These are phyloP conservation scores for Lethenteron reissneri DNA, from an alignment of 2,113 vertebrate species.

Conservation along the genomic window DNA sequence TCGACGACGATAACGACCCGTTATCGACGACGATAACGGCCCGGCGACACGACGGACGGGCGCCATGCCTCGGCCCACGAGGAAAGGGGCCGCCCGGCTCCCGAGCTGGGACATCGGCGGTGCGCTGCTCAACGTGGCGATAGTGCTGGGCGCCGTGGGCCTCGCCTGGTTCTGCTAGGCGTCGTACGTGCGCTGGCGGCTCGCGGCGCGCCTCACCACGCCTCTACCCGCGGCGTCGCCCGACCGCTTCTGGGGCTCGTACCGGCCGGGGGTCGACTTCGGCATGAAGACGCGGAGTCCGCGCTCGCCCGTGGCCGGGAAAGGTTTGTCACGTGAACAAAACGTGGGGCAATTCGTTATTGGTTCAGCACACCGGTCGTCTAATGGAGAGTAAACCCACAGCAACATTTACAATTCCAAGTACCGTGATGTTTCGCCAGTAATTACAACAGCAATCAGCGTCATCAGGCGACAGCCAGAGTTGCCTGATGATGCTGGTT, in stretches of 20 bases:
- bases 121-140: conserved; percentile 31
- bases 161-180: conserved; percentile 32
- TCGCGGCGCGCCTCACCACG: conserved; percentile 31
- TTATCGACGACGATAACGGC: too few relatives aligned
- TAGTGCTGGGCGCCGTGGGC: conserved; percentile 35
- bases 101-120: not conserved
- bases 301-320: conserved; percentile 40
- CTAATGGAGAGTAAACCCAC: too few relatives aligned
- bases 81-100: too few relatives aligned
- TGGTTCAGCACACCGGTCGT: too few relatives aligned
- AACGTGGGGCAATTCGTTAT: too few relatives aligned
- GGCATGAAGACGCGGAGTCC: conserved; percentile 84
- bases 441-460: too few relatives aligned
- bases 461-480: too few relatives aligned
- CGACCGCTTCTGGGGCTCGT: conserved; percentile 60
- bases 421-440: too few relatives aligned
- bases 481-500: too few relatives aligned
- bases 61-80: conserved; percentile 16
- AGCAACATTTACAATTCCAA: too few relatives aligned
- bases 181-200: conserved; percentile 30
- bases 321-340: too few relatives aligned
- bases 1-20: too few relatives aligned
- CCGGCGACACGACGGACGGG: not conserved
- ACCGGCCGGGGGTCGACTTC: conserved; percentile 72
- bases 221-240: conserved; percentile 31